Conservation (phyloP, 2,113 vertebrate genomes). For the Eidolon helvum region DNA sequence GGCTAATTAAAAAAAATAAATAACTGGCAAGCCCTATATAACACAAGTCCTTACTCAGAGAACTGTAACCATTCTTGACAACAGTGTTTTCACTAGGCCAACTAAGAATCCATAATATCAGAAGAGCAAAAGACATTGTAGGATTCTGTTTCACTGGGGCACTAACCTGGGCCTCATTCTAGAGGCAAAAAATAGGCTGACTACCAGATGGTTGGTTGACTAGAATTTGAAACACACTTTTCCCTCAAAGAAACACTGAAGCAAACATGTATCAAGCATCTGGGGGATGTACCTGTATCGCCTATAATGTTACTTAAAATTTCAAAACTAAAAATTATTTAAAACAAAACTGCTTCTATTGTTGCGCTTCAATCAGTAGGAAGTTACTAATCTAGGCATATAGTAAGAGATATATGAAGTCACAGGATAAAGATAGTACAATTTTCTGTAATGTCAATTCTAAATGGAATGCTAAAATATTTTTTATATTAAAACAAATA, state of each 20-base stretch:
- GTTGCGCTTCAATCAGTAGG: not conserved
- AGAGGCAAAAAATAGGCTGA: not conserved
- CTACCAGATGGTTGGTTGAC: not conserved
- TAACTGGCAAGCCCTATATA: not conserved
- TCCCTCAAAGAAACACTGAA: not conserved
- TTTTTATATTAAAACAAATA: slow-evolving; percentile 35
- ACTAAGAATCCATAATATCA: not conserved
- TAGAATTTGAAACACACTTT: not conserved
- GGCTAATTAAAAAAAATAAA: not conserved
- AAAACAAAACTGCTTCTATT: not conserved
- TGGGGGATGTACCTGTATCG: not conserved
- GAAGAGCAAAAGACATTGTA: not conserved
- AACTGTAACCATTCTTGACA: not conserved
- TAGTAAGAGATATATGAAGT: not conserved
- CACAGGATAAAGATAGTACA: not conserved
- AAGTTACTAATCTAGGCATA: not conserved
- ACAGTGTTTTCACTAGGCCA: not conserved
- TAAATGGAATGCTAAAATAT: not conserved
- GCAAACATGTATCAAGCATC: not conserved
- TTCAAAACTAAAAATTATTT: not conserved
- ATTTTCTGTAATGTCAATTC: not conserved
- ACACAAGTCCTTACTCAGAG: not conserved
- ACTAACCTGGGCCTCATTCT: not conserved
- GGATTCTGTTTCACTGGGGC: not conserved
- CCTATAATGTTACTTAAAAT: not conserved